These are phyloP conservation scores for Nephrocerus scutellatus DNA, from an alignment of 2,888 invertebrate species.

Conservation along the genomic window DNA sequence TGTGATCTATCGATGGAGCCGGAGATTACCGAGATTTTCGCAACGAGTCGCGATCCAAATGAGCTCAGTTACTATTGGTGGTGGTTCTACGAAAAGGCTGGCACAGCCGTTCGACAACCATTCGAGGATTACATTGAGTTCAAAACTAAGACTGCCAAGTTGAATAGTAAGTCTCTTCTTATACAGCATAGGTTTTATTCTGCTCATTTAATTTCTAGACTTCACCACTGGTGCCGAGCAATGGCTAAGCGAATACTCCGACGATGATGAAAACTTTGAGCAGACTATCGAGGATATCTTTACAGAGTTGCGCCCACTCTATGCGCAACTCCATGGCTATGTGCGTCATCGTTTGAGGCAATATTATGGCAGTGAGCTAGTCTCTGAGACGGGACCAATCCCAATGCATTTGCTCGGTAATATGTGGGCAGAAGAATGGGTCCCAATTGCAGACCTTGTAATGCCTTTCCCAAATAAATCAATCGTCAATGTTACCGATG, in stretches of 20 bases:
- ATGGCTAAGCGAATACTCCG: conserved; percentile 66
- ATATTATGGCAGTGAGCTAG: conserved; percentile 62
- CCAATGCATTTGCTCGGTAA: conserved; percentile 73
- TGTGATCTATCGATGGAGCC: conserved; percentile 70
- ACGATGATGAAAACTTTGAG: conserved; percentile 62
- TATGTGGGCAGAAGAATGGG: conserved; percentile 82
- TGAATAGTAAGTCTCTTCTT: conserved; percentile 55
- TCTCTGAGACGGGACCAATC: conserved; percentile 62
- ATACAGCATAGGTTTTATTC: not conserved
- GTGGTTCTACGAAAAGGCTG: conserved; percentile 70
- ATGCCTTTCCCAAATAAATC: conserved; percentile 67
- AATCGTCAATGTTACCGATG: conserved; percentile 64
- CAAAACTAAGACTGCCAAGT: conserved; percentile 62
- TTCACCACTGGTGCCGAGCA: conserved; percentile 62
- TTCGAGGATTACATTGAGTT: conserved; percentile 62
- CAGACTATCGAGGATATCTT: conserved; percentile 62
- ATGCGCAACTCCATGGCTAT: conserved; percentile 76
- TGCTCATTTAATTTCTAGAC: conserved; percentile 50
- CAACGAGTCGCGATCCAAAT: conserved; percentile 65
- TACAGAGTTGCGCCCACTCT: conserved; percentile 70
- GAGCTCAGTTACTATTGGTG: conserved; percentile 72
- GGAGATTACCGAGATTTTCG: conserved; percentile 62
- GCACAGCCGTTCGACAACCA: conserved; percentile 55
- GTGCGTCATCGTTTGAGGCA: conserved; percentile 65
- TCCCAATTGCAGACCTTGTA: conserved; percentile 50